Evolutionary conservation across 2,797 vertebrate species (phyloP), one percentile per base, ranked within the genome.

Genomic region (Zenarchopterus dispar): DNA sequence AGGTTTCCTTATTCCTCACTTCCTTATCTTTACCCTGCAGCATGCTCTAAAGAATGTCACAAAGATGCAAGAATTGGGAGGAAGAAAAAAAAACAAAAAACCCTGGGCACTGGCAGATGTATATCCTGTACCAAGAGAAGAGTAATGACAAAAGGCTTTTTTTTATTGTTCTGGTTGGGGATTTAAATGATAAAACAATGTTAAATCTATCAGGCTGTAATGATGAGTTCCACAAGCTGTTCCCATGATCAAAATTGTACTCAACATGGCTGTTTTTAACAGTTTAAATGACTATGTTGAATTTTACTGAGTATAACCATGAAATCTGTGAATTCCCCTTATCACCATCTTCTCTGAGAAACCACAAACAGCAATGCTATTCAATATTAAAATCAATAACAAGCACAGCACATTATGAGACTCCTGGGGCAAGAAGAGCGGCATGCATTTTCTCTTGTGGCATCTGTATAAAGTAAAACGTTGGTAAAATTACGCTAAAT

Each of bases 11-110:
- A 81, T 76, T 85, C 57, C 68, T 65, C 65, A 58, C 65, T 74
- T 75, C 70, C 85, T 90, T 92, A 91, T 91, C 89, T 81, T 74
- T 42, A 22, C 56, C 51, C 55, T 84, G 85, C 89, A 89, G 88
- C 77, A 59, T 69, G 66, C 80, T 79, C 66, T 56, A 62, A 84
- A 74, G 86, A 86, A 88, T 81, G 78, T 81, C 78, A 84, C 69
- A 69, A 64, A 84, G 81, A 86, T 71, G 73, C 77, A 65, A 75
- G 67, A 45, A 44, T 78, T 71, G 26, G 26, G 62, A 67, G 75
- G 16, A 39, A 39, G 1, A 79, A 73, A 53, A 49, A 69, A 65
- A 13, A 11, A 16, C 51, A 55, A 50, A 47, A 68, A 23, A 23
- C 7, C 2, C 36, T 39, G 36, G 36, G 36, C 36, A 39, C 75